Evolutionary conservation across 2,113 vertebrate genomes (phyloP), one percentile per base, ranked within the genome.

Genomic region (Setophaga kirtlandii): DNA sequence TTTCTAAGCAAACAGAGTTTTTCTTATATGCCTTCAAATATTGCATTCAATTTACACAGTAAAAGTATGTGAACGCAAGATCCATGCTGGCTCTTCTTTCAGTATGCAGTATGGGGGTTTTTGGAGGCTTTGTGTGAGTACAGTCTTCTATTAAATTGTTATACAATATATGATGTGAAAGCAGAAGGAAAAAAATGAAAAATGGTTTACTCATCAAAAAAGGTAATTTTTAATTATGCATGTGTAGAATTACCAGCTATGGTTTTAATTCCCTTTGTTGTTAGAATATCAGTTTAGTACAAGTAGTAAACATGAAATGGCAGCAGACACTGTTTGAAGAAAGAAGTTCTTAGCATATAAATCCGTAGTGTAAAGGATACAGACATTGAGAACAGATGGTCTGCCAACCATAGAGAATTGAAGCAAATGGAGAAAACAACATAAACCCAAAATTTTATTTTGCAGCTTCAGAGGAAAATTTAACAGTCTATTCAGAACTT

Each of bases 371-470:
- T 93, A 94, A 93, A 85, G 8, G 46, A 88, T 73, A 41, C 46
- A 90, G 53, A 58, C 46, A 77, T 4, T 53, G 23, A 74, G 71
- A 93, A 92, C 94, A 97, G 90, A 95, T 96, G 79, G 92, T 88
- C 19, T 83, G 25, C 79, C 67, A 90, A 37, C 31, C 15, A 60
- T 69, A 85, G 63, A 91, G 31, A 90, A 42, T 22, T 68, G 60
- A 94, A 87, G 18, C 31, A 88, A 93, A 92, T 70, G 50, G 12
- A 83, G 68, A 92, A 90, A 94, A 91, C 28, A 77, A 63, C 63
- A 80, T 82, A 90, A 95, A 75, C 42, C 19, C 37, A 58, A 77
- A 94, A 77, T 76, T 94, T 94, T 77, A 60, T 84, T 79, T 93
- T 39, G 15, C 33, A 90, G 70, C 49, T 89, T 93, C 35, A 86